Percentiles rank a stretch among this genome's conserved stretches.
Conservation (phyloP, 23 tunicate species). For the Clavelina lepadiformis region DNA sequence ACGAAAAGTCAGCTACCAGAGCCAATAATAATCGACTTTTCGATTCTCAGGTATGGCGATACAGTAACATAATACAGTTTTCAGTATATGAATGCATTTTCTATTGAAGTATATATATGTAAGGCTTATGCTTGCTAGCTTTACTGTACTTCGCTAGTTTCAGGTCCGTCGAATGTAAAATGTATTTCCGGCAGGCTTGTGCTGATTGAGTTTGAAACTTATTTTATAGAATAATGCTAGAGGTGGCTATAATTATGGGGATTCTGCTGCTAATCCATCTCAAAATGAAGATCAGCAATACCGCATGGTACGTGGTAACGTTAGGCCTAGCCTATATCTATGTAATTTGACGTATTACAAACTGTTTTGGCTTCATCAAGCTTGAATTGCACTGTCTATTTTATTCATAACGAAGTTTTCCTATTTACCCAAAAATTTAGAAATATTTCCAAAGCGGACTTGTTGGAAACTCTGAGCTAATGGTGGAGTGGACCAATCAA, state of each 20-base stretch:
- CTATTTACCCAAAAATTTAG: constrained; percentile 27
- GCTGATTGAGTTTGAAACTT: not conserved
- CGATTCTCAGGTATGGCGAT: constrained; percentile 81
- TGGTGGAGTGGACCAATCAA: constrained; percentile 87
- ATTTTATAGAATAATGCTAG: constrained; percentile 67
- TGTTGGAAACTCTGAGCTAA: constrained; percentile 60
- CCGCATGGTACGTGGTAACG: constrained; percentile 48
- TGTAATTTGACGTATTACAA: no score
- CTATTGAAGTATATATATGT: no score
- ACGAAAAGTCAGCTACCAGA: constrained; percentile 74
- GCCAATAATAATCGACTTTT: constrained; percentile 74
- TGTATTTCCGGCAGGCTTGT: no score
- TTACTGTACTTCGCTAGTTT: not conserved
- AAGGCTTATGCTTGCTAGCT: no score
- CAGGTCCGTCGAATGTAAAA: no score
- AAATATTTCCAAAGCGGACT: constrained; percentile 77
- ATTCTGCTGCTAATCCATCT: constrained; percentile 15
- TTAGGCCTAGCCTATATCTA: not conserved
- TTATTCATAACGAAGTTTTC: not conserved
- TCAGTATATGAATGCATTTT: no score
- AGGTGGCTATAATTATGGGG: constrained; percentile 97
- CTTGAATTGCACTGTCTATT: no score
- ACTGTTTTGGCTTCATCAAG: no score
- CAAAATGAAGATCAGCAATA: constrained; percentile 51
- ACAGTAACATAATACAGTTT: no score